These are phyloP conservation scores for Pogonognathellus flavescens DNA, from an alignment of 1,140 invertebrate species.

Conservation along the genomic window DNA sequence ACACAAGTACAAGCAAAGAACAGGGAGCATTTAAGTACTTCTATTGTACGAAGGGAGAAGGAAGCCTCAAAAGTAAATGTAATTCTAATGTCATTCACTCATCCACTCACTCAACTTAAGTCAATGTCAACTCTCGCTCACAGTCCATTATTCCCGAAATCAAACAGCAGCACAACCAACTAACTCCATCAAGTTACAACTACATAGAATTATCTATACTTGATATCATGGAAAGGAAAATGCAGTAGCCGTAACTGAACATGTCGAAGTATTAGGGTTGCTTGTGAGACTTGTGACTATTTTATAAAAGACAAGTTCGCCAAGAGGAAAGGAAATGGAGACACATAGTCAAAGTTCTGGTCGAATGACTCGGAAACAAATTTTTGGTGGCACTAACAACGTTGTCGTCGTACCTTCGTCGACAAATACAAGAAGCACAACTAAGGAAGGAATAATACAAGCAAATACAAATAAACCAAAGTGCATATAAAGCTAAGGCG, in stretches of 20 bases:
- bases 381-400: slow-evolving; percentile 35
- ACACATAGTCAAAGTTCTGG: slow-evolving; percentile 56
- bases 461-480: background rate
- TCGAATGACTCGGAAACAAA: slow-evolving; percentile 56
- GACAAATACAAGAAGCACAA: background rate
- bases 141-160: background rate
- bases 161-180: too few species aligned
- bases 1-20: background rate
- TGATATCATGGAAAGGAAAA: background rate
- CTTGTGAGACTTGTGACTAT: background rate
- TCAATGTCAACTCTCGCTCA: slow-evolving; percentile 30
- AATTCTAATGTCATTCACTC: slow-evolving; percentile 33
- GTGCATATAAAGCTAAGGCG: background rate
- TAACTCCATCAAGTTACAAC: slow-evolving; percentile 8
- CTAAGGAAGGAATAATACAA: background rate
- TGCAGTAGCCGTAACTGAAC: too few species aligned
- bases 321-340: slow-evolving; percentile 44
- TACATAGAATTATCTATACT: too few species aligned
- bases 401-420: too few species aligned
- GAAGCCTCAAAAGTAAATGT: slow-evolving; percentile 38
- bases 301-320: background rate
- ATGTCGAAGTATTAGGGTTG: too few species aligned
- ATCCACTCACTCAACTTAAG: slow-evolving; percentile 21
- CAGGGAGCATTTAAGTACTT: slow-evolving; percentile 25
- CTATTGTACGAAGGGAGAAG: background rate